A percentile compares a stretch with the other conserved stretches of the same genome.
phyloP scores from a whole-genome alignment of 1,140 invertebrate species.

The Alviniconcha marisindica region DNA sequence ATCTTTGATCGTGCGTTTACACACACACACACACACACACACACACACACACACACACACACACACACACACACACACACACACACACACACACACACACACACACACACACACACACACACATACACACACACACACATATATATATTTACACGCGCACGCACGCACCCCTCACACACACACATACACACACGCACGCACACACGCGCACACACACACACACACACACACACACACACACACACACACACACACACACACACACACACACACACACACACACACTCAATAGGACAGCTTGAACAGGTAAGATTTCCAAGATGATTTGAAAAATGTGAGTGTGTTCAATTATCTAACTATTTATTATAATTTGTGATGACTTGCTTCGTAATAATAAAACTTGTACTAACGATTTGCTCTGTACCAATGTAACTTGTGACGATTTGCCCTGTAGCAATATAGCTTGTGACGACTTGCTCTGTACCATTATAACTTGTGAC shows the following conservation, averaged over 20 bases:
- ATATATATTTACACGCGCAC: not conserved
- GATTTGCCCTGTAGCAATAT: too few species aligned
- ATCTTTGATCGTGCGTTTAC: not conserved
- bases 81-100: not conserved
- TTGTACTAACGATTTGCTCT: too few species aligned
- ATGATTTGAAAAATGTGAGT: not conserved
- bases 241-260: not conserved
- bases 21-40: not conserved
- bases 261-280: not conserved
- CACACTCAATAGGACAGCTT: not conserved
- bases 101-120: not conserved
- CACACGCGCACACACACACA: not conserved
- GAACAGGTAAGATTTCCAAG: too few species aligned
- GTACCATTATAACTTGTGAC: too few species aligned
- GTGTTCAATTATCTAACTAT: too few species aligned
- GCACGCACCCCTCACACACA: not conserved
- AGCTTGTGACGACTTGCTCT: too few species aligned
- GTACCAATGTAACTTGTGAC: too few species aligned
- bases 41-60: conserved; percentile 12
- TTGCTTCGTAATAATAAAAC: too few species aligned
- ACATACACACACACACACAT: not conserved
- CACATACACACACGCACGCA: too few species aligned
- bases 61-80: not conserved
- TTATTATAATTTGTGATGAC: too few species aligned
- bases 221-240: too few species aligned